Base-by-base conservation (phyloP, 2,888 invertebrate species). In the Archips xylosteana region DNA sequence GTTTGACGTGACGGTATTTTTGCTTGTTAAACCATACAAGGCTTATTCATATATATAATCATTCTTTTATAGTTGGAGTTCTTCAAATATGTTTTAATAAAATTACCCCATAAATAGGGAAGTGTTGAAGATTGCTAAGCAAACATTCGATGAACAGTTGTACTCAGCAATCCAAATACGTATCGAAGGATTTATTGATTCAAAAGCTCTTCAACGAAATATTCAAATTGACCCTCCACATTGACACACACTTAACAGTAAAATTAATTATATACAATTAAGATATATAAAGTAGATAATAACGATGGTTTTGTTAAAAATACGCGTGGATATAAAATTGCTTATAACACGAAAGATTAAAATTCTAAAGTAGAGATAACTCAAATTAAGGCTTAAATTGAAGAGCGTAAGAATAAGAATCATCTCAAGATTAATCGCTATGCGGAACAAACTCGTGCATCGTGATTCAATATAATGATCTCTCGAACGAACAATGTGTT, bases 381-480 rank as follows among this genome's bases (percentile, higher is more conserved):
- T 75, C 68, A 75, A 74, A 75, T 74, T 75, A 78, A 76, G 73
- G 75, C 75, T 73, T 66, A 76, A 68, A 70, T 70, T 74, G 75
- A 73, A 74, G 79, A 80, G 78, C 78, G 77, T 77, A 76, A 81
- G 80, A 81, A 87, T 76, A 76, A 81, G 79, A 81, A 87, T 86
- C 87, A 87, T 88, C 86, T 78, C 77, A 83, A 87, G 87, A 90
- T 89, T 91, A 89, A 91, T 90, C 77, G 78, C 79, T 83, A 92
- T 88, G 85, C 92, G 93, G 92, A 93, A 94, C 89, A 85, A 79
- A 79, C 74, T 80, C 78, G 78, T 78, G 81, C 85, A 79, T 90
- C 92, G 92, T 92, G 91, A 91, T 89, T 83, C 85, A 82, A 77
- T 73, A 85, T 86, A 89, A 89, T 86, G 90, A 89, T 89, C 85